Evolutionary conservation across 2,113 vertebrate species (phyloP).

Genomic region (Thunnus thynnus): DNA sequence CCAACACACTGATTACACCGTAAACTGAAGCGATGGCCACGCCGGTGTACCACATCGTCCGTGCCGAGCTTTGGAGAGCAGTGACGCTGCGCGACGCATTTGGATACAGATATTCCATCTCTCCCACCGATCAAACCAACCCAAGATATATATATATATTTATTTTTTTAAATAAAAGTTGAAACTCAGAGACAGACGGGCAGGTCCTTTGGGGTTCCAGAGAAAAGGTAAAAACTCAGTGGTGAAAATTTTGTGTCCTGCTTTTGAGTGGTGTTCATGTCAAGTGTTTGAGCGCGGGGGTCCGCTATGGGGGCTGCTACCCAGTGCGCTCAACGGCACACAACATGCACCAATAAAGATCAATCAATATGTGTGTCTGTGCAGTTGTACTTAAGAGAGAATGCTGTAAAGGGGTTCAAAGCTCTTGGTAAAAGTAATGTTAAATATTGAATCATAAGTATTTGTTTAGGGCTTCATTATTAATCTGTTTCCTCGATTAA

Average conservation of each 20-base stretch:
- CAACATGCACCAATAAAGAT: neutral
- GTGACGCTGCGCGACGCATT: slow-evolving; percentile 65
- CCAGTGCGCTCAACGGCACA: neutral
- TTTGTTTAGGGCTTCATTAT: too few species aligned
- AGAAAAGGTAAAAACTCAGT: neutral
- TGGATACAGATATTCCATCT: slow-evolving; percentile 76
- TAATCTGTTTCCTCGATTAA: too few species aligned
- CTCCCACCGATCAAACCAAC: slow-evolving; percentile 62
- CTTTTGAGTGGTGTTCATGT: neutral
- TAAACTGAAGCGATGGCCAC: slow-evolving; percentile 91
- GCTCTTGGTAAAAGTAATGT: too few species aligned
- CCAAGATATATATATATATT: slow-evolving; percentile 60
- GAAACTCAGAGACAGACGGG: neutral
- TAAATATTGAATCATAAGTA: too few species aligned
- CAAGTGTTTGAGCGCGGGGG: neutral
- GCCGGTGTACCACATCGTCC: slow-evolving; percentile 84
- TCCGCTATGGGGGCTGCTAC: neutral
- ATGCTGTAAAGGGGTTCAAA: too few species aligned
- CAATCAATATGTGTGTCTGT: neutral
- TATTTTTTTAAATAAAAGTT: neutral
- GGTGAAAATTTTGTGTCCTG: neutral
- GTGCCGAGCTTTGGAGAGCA: slow-evolving; percentile 47
- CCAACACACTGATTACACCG: slow-evolving; percentile 90
- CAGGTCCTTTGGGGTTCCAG: neutral
- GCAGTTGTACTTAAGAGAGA: neutral